Percentiles rank a stretch among this genome's conserved stretches.
Evolutionary conservation across 1,140 invertebrate species (phyloP).

Genomic region (Babylonia areolata): DNA sequence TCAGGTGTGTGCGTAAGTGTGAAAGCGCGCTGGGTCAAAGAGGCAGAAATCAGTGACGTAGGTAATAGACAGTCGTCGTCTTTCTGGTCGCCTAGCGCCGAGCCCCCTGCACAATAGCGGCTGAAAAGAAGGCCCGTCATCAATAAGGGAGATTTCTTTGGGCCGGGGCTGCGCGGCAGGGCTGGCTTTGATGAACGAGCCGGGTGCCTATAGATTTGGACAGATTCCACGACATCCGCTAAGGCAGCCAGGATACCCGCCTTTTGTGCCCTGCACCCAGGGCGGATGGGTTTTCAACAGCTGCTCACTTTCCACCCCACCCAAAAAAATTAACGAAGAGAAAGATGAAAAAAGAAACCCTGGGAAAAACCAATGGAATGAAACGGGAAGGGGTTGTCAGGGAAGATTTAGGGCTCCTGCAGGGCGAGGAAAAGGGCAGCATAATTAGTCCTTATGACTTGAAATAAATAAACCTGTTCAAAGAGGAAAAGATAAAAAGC

Average conservation of each 20-base stretch:
- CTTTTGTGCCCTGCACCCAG: neutral
- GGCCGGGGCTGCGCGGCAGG: too few species aligned
- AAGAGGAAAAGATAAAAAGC: neutral
- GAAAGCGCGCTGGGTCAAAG: constrained; percentile 31
- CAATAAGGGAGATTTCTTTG: constrained; percentile 32
- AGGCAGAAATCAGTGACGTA: constrained; percentile 32
- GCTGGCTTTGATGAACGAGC: constrained; percentile 27
- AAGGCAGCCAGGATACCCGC: constrained; percentile 8
- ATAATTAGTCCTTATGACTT: too few species aligned
- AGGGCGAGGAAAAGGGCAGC: neutral
- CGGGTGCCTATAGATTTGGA: neutral
- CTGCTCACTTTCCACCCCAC: neutral
- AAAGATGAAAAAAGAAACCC: neutral
- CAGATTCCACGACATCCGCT: constrained; percentile 15
- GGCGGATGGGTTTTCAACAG: neutral
- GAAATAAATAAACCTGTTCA: too few species aligned
- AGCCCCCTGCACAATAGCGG: neutral
- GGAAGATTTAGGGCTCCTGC: neutral
- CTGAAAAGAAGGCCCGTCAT: constrained; percentile 4
- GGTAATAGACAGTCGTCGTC: constrained; percentile 30
- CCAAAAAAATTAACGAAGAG: neutral
- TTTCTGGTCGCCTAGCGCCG: neutral
- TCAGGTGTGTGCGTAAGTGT: neutral
- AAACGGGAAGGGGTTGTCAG: too few species aligned
- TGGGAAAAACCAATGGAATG: too few species aligned